Evolutionary conservation across 2,113 vertebrate species (phyloP), one percentile per base, ranked within the genome.

Genomic region (Triplophysa siluroides): DNA sequence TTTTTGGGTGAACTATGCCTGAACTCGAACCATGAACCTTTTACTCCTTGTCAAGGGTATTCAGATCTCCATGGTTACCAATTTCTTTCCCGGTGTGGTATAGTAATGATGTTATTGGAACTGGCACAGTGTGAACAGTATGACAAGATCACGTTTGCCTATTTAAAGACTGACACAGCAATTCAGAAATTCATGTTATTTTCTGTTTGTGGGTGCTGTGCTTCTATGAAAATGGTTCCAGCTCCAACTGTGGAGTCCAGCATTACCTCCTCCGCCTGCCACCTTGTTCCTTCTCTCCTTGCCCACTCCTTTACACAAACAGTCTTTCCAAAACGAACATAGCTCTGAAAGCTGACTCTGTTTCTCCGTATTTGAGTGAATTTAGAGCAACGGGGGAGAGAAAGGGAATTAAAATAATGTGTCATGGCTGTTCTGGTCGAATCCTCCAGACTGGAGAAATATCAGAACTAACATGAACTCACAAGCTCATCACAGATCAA

Each of bases 391-490:
- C 62, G 58, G 16, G 21, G 33, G 33, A 75, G 58, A 75, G 58
- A 62, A 18, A 13, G 45, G 41, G 73, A n/a, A 75, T 75, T 75
- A 47, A 75, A 74, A 75, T 47, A 47, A 63, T 62, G 38, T n/a
- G 58, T 75, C 38, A 45, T 50, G 4, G 19, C 72, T 63, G 41
- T 63, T 50, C 72, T 60, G 33, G 70, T 33, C 54, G 63, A 62
- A 75, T 50, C 73, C 58, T 18, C 26, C 21, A 47, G 21, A 47
- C 63, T 63, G 58, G 23, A 75, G 73, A 75, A 45, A 23, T 47
- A 75, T 75, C 58, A 75, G 58, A 61, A 58, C 54, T 52, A 74
- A 52, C 62, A 62, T 62, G 62, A 38, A 75, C 72, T 75, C 21
- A 47, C 58, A 63, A 60, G 58, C 58, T 63, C 72, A 47, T 75